Conservation (phyloP, 2,888 invertebrate species). For the Gnatocerus cornutus region DNA sequence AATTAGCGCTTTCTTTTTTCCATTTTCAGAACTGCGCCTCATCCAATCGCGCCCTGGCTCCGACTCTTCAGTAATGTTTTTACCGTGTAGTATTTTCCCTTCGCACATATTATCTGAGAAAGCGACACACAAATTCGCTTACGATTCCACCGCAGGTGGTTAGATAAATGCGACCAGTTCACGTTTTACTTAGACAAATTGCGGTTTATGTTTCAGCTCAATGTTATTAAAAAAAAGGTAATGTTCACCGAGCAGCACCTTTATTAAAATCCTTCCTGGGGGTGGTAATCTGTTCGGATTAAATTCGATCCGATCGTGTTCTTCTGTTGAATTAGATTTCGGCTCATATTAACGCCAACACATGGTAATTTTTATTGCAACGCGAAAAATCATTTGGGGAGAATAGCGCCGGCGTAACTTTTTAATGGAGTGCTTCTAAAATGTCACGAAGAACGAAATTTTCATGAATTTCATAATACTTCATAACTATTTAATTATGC, state of each 20-base stretch:
- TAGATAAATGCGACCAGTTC: constrained; percentile 9
- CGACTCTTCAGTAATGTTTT: constrained; percentile 22
- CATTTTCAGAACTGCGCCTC: constrained; percentile 2
- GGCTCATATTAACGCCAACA: not conserved
- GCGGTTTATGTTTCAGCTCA: constrained; percentile 11
- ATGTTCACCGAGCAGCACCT: constrained; percentile 12
- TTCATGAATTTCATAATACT: constrained; percentile 18
- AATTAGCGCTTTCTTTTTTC: not conserved
- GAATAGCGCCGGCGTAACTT: not conserved
- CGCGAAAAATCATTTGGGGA: not conserved
- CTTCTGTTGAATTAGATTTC: constrained; percentile 1
- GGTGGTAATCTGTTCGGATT: constrained; percentile 13
- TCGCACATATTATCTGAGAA: constrained; percentile 26
- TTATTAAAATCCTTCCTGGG: constrained; percentile 17
- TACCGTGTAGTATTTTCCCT: constrained; percentile 23
- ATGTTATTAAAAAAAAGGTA: constrained; percentile 18
- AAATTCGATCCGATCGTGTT: constrained; percentile 19
- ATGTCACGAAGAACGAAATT: constrained; percentile 6
- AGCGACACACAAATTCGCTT: constrained; percentile 32
- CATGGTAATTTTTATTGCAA: constrained; percentile 7
- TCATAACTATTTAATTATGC: constrained; percentile 16
- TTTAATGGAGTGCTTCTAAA: constrained; percentile 4
- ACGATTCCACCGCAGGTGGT: constrained; percentile 22
- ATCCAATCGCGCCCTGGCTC: not conserved
- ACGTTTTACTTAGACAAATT: constrained; percentile 20